These are phyloP conservation scores for Catocala nupta DNA, from an alignment of 2,888 invertebrate genomes.

Conservation along the genomic window DNA sequence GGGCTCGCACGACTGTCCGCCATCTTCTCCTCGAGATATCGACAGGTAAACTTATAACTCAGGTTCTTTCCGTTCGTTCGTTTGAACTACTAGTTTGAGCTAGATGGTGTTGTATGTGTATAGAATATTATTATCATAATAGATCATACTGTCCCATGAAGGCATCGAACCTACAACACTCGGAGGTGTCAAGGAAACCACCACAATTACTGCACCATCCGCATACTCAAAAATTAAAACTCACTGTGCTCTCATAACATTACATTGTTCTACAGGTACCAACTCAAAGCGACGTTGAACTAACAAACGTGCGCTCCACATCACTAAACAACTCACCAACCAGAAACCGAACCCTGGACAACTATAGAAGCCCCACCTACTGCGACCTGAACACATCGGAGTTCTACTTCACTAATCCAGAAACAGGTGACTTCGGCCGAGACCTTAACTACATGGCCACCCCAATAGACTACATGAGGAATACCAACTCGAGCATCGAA, in stretches of 20 bases:
- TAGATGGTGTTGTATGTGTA: no score
- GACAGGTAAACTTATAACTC: slow-evolving; percentile 75
- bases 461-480: slow-evolving; percentile 65
- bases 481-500: slow-evolving; percentile 62
- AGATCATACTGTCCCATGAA: no score
- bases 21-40: slow-evolving; percentile 77
- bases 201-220: no score
- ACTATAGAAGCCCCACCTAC: slow-evolving; percentile 71
- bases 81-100: no score
- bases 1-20: slow-evolving; percentile 74
- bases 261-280: slow-evolving; percentile 65
- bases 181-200: no score
- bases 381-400: slow-evolving; percentile 62
- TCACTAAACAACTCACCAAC: slow-evolving; percentile 62
- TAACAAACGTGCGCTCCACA: slow-evolving; percentile 64
- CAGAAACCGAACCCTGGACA: slow-evolving; percentile 44
- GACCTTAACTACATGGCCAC: slow-evolving; percentile 71
- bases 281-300: slow-evolving; percentile 74
- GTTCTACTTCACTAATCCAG: slow-evolving; percentile 63
- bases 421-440: slow-evolving; percentile 56
- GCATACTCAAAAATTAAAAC: no score
- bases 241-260: no score
- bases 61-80: no score
- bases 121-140: no score
- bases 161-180: no score